Percentiles rank a stretch among this genome's conserved stretches.
Conservation (phyloP, 1,140 invertebrate genomes). For the Polypedilum pembai region DNA sequence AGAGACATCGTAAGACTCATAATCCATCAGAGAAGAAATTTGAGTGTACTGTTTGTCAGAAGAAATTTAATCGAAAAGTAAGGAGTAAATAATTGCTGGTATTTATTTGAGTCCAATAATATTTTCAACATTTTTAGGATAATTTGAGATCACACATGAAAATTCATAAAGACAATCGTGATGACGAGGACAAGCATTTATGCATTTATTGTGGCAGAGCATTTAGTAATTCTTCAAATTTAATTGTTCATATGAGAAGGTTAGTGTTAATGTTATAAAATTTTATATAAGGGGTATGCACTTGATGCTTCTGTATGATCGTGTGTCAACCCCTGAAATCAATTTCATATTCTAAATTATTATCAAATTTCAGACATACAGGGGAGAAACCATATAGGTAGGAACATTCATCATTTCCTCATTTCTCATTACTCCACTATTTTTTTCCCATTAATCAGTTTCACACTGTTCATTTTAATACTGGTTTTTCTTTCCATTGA, state of each 20-base stretch:
- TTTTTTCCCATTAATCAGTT: too few relatives aligned
- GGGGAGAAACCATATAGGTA: constrained; percentile 45
- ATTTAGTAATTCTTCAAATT: constrained; percentile 51
- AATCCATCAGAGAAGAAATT: constrained; percentile 43
- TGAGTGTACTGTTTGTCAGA: constrained; percentile 47
- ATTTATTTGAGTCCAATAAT: too few relatives aligned
- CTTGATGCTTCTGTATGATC: too few relatives aligned
- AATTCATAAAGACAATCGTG: constrained; percentile 38
- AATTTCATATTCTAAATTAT: too few relatives aligned
- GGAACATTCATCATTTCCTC: too few relatives aligned
- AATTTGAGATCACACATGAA: constrained; percentile 40
- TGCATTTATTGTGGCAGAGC: constrained; percentile 51
- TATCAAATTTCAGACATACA: background rate
- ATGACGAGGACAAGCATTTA: constrained; percentile 40
- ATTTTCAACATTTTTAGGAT: constrained; percentile 1
- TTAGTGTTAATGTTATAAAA: background rate
- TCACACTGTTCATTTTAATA: too few relatives aligned
- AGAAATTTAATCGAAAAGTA: constrained; percentile 47
- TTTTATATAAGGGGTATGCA: too few relatives aligned
- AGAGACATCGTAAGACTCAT: constrained; percentile 46
- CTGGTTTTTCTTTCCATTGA: too few relatives aligned
- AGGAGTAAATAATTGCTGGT: constrained; percentile 43
- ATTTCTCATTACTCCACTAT: too few relatives aligned
- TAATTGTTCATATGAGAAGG: constrained; percentile 52
- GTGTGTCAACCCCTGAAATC: too few relatives aligned